Evolutionary conservation across 1,140 invertebrate species (phyloP).

Genomic region (Nebria ingens): DNA sequence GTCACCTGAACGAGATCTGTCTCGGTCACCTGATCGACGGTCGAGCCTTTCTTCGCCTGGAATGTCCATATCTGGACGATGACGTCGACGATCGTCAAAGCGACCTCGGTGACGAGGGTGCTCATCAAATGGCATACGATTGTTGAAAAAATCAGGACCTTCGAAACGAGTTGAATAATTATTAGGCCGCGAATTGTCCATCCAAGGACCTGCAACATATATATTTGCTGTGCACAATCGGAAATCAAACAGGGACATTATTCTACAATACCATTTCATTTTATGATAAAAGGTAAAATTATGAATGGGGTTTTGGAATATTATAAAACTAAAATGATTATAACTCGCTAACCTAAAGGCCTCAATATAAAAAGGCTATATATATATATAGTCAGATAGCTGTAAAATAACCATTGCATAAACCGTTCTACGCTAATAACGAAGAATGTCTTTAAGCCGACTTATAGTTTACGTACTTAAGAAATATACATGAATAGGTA

Average conservation of each 20-base stretch:
- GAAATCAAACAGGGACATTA: background rate
- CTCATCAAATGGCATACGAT: slow-evolving; percentile 11
- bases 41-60: slow-evolving; percentile 5
- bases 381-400: too few relatives aligned
- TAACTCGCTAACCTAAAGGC: too few relatives aligned
- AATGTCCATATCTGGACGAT: slow-evolving; percentile 10
- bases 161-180: slow-evolving; percentile 28
- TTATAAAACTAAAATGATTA: too few relatives aligned
- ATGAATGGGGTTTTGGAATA: too few relatives aligned
- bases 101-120: slow-evolving; percentile 12
- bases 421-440: too few relatives aligned
- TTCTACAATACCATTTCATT: background rate
- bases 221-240: background rate
- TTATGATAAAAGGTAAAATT: too few relatives aligned
- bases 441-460: too few relatives aligned
- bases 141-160: slow-evolving; percentile 16
- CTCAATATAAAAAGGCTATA: too few relatives aligned
- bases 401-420: too few relatives aligned
- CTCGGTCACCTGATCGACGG: too few relatives aligned
- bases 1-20: background rate
- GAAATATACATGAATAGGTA: too few relatives aligned
- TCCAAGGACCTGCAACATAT: slow-evolving; percentile 23
- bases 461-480: too few relatives aligned
- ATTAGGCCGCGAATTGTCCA: slow-evolving; percentile 21
- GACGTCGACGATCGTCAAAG: slow-evolving; percentile 18